Evolutionary conservation across 2,113 vertebrate species (phyloP).

Genomic region (Pyrgilauda ruficollis): DNA sequence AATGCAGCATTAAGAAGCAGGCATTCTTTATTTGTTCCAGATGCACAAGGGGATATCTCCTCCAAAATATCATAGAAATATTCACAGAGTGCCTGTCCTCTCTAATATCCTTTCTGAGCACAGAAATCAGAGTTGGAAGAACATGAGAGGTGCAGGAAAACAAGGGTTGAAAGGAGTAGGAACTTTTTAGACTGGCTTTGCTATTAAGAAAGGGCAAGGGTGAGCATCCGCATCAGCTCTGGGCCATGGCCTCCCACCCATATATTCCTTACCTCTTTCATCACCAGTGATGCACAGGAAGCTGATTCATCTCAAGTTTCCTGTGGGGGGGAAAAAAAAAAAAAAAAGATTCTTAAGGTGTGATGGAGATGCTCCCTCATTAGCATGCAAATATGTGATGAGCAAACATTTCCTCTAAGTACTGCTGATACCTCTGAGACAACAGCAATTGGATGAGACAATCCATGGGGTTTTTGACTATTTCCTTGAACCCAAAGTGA

Average conservation of each 20-base stretch:
- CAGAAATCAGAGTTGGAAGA: not conserved
- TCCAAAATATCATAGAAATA: not conserved
- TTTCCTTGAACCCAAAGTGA: not conserved
- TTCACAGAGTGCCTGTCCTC: not conserved
- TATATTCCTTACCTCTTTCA: not conserved
- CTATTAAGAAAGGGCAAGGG: not conserved
- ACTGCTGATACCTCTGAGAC: not conserved
- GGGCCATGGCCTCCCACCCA: not conserved
- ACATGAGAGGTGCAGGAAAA: not conserved
- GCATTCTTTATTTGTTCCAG: not conserved
- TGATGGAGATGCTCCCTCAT: not conserved
- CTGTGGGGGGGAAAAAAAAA: not conserved
- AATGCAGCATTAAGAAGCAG: not conserved
- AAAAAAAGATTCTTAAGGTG: not conserved
- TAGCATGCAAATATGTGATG: not conserved
- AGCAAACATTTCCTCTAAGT: not conserved
- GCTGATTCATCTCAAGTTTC: not conserved
- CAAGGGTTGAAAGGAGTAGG: rapidly evolving
- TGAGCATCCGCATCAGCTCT: not conserved
- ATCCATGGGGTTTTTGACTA: not conserved
- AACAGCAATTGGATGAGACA: not conserved
- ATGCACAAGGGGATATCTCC: not conserved
- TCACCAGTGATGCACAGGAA: not conserved
- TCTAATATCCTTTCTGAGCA: not conserved
- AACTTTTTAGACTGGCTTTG: not conserved